Percentiles rank a stretch among this genome's conserved stretches.
Conservation (phyloP, 2,797 vertebrate species). For the Lagocephalus sceleratus region DNA sequence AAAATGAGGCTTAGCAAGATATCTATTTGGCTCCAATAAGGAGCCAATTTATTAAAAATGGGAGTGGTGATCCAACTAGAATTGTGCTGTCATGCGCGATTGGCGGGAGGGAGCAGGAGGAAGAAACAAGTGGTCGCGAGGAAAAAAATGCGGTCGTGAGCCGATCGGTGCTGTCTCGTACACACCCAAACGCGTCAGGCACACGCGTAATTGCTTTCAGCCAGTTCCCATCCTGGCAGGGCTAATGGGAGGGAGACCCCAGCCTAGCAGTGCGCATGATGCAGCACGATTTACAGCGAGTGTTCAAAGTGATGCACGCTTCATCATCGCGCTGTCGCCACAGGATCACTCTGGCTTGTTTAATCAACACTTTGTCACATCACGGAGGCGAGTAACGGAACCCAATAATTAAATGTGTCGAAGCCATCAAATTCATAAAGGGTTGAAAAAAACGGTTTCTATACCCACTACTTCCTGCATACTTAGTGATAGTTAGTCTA, state of each 20-base stretch:
- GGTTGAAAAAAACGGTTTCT: too few species aligned
- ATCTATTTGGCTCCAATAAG: slow-evolving; percentile 65
- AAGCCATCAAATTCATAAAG: too few species aligned
- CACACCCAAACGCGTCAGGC: slow-evolving; percentile 3
- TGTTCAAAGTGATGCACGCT: slow-evolving; percentile 24
- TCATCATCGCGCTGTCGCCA: slow-evolving; percentile 12
- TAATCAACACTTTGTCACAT: not conserved
- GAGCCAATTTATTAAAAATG: slow-evolving; percentile 53
- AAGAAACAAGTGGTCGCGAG: slow-evolving; percentile 26
- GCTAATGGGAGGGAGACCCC: slow-evolving; percentile 40
- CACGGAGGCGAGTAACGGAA: not conserved
- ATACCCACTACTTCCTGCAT: too few species aligned
- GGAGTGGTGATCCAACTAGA: slow-evolving; percentile 44
- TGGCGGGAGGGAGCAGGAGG: slow-evolving; percentile 18
- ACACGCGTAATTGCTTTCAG: slow-evolving; percentile 3
- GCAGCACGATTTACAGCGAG: slow-evolving; percentile 35
- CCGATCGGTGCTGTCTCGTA: not conserved
- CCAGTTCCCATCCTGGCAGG: slow-evolving; percentile 24
- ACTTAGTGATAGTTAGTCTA: slow-evolving; percentile 15
- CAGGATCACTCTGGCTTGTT: slow-evolving; percentile 1
- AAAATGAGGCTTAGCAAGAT: slow-evolving; percentile 54
- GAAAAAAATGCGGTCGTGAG: slow-evolving; percentile 4
- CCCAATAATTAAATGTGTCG: too few species aligned
- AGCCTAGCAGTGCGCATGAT: slow-evolving; percentile 22
- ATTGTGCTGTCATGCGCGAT: slow-evolving; percentile 56